Evolutionary conservation across 2,797 vertebrate genomes (phyloP), one percentile per base, ranked within the genome.

Genomic region (Bryconaethiops microstoma): DNA sequence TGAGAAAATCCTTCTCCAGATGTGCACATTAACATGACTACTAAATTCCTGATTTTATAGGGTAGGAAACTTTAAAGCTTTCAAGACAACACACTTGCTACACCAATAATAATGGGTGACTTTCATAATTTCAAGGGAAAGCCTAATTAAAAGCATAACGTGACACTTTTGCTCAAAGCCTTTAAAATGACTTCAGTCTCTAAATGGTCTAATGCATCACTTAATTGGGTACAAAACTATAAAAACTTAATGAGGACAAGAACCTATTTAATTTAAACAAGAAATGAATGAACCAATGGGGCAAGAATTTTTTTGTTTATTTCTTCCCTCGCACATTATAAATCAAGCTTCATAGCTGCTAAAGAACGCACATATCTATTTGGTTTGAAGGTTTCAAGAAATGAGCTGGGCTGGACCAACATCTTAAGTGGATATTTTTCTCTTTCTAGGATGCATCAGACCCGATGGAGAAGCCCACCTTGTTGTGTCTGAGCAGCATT

Each of bases 211-310:
- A 79, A 87, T 81, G 40, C 79, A 77, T 50, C 78, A 78, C 79
- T 83, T 82, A 81, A 79, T 74, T 80, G 72, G 65, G 74, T 78
- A 80, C 82, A 74, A 75, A 83, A 50, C 78, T 59, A 79, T 86
- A 84, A 86, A 84, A 78, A 82, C 29, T 64, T 82, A 85, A 83
- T 80, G 79, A 85, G 77, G 71, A 78, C 79, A 83, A 85, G 79
- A 78, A 45, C 25, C 59, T 8, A 21, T 76, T 79, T 83, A 83
- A 79, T 79, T 78, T 35, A 79, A 84, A 84, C 76, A 81, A 73
- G 64, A 72, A 85, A 59, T 81, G 25, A 79, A 82, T 35, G 79
- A 75, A 76, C 68, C 67, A 79, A 81, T 48, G 67, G 25, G 67
- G n/a, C 7, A 40, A 81, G 68, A n/a, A 65, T 76, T 77, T 80